Evolutionary conservation across 2,888 invertebrate genomes (phyloP), one percentile per base, ranked within the genome.

Genomic region (Meiosimyza decipiens): DNA sequence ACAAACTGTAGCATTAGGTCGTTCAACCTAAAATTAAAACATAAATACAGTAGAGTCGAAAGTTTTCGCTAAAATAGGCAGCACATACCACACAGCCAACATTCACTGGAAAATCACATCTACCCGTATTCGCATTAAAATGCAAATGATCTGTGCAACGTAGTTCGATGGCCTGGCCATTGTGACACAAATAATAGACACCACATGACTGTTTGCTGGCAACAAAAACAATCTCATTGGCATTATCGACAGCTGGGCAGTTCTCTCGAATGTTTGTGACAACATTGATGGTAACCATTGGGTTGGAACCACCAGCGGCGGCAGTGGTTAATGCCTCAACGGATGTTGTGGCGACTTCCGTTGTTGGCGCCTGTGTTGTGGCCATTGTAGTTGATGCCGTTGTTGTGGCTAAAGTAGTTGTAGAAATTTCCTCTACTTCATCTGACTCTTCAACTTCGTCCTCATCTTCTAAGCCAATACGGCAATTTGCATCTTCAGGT

Each of bases 101-200:
- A 66, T 83, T 82, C 74, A 84, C 84, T 5, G 83, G 83, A 65
- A 79, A 79, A 73, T 86, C 86, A 72, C 86, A 86, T 73, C 82
- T 80, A 0, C 82, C 81, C 18, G 80, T 82, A 0, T 77, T 50
- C 0, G 73, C 64, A 77, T 86, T 86, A 73, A 85, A 86, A 28
- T 85, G 82, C 49, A 86, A 75, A 70, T 82, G 80, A 72, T 82
- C 79, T 16, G 82, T 81, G 74, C 86, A 87, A n/a, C 82, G 81
- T 85, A 86, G 84, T 66, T 79, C 80, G 72, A 85, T 81, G n/a
- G 84, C 79, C 55, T 80, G 79, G 0, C 82, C 82, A 54, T 83
- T 82, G 74, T 85, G 86, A 71, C 86, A 87, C 1, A 87, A 77
- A 74, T 81, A 86, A 75, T 84, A 87, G n/a, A 79, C 79, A 6